phyloP scores from a whole-genome alignment of 2,888 invertebrate genomes.

The Patella caerulea region DNA sequence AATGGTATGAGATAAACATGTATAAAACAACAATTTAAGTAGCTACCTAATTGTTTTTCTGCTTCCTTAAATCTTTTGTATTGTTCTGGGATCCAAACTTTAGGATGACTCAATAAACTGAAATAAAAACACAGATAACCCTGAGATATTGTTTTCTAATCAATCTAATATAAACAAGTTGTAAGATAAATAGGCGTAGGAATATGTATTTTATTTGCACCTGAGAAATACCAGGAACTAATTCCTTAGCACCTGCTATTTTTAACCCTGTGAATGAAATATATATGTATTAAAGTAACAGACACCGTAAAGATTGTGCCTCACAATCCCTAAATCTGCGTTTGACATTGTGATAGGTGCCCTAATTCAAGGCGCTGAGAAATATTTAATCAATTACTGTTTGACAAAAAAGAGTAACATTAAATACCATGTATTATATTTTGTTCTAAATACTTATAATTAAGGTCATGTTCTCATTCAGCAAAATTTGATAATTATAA shows the following conservation, averaged over 20 bases:
- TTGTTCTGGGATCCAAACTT: constrained; percentile 58
- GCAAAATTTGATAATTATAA: too few species aligned
- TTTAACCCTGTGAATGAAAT: neutral
- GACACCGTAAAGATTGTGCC: too few species aligned
- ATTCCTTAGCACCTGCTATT: neutral
- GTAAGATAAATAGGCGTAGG: neutral
- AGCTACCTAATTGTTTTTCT: constrained; percentile 53
- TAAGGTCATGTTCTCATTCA: too few species aligned
- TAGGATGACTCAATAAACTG: constrained; percentile 60
- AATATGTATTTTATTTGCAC: neutral
- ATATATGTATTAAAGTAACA: neutral
- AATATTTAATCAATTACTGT: too few species aligned
- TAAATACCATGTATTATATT: too few species aligned
- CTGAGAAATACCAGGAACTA: neutral
- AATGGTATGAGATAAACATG: too few species aligned
- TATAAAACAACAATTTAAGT: too few species aligned
- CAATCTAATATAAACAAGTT: neutral
- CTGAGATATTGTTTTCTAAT: neutral
- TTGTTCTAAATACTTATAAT: too few species aligned
- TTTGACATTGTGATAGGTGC: too few species aligned
- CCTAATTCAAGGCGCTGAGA: too few species aligned
- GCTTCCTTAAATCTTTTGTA: constrained; percentile 52
- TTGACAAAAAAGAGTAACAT: too few species aligned
- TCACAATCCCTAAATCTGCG: too few species aligned
- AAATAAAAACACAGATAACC: constrained; percentile 18